Evolutionary conservation across 2,888 invertebrate species (phyloP).

Genomic region (Amblyjoppa fuscipennis): DNA sequence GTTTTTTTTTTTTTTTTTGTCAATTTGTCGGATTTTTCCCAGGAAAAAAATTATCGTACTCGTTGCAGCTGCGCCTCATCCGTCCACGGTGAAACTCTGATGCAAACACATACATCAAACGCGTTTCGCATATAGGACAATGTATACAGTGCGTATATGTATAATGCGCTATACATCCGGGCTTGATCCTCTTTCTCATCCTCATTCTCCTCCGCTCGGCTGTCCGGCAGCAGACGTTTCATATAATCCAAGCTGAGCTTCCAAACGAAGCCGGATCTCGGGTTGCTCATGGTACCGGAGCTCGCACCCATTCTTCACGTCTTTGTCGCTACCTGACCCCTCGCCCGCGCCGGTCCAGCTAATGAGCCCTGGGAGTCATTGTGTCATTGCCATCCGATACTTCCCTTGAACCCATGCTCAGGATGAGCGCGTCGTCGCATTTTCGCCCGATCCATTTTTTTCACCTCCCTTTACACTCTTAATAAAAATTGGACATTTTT

Average conservation of each 20-base stretch:
- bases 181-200: conserved; percentile 12
- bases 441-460: neutral
- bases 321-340: conserved; percentile 4
- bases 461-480: neutral
- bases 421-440: neutral
- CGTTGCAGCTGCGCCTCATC: neutral
- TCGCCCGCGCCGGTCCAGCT: neutral
- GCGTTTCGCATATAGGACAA: neutral
- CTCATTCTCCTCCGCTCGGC: neutral
- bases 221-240: conserved; percentile 2
- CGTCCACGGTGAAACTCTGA: neutral
- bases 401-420: neutral
- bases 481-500: no score
- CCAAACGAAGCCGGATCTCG: conserved; percentile 27
- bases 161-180: neutral
- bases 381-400: neutral
- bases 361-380: conserved; percentile 22
- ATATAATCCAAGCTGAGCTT: conserved; percentile 1
- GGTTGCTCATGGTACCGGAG: conserved; percentile 5
- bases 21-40: neutral
- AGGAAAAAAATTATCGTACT: neutral
- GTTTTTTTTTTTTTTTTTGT: neutral
- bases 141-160: neutral
- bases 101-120: neutral
- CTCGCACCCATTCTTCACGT: conserved; percentile 29